Evolutionary conservation across 2,888 invertebrate species (phyloP), one percentile per base, ranked within the genome.

Genomic region (Polydrusus cervinus): DNA sequence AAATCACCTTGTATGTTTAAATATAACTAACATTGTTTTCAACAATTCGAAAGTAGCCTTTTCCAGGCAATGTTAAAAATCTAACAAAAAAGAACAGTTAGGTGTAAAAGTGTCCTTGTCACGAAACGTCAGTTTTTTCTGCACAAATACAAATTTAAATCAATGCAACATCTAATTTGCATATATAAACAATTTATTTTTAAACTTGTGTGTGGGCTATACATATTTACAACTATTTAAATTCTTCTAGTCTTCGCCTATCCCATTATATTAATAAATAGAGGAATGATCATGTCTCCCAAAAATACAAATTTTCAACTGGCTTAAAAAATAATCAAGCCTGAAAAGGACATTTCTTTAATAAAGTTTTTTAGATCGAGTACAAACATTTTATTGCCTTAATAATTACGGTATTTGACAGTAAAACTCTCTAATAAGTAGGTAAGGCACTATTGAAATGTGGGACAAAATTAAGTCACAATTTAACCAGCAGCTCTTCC

Each of bases 391-490:
- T 34, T 34, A 34, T 8, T 34, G 8, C 7, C 7, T 34, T 34
- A 34, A 34, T 34, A 34, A 8, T 34, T 34, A 34, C 34, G 34
- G 34, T 34, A 34, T 9, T 34, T 34, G 7, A 6, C 34, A 10
- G 34, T 8, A 34, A 34, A 34, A 34, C 34, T 34, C 34, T 34
- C 8, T 8, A 53, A 53, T 25, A 60, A 60, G 34, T 60, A 60
- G 57, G 57, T 60, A 60, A 60, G 57, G 57, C 57, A 38, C 57
- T 60, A 38, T 16, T 14, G 57, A 60, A 60, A 60, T 60, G 57
- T 60, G 57, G 57, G 57, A 60, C 57, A 60, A 60, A 40, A 8
- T 55, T 55, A 30, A 60, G 57, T 14, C 16, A 60, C 38, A 38
- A 5, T 30, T 60, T 60, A 38, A 10, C n/a, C 38, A 11, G 57